These are phyloP conservation scores for Drosophila mojavensis DNA, from an alignment of 1,140 invertebrate genomes.

Conservation along the genomic window DNA sequence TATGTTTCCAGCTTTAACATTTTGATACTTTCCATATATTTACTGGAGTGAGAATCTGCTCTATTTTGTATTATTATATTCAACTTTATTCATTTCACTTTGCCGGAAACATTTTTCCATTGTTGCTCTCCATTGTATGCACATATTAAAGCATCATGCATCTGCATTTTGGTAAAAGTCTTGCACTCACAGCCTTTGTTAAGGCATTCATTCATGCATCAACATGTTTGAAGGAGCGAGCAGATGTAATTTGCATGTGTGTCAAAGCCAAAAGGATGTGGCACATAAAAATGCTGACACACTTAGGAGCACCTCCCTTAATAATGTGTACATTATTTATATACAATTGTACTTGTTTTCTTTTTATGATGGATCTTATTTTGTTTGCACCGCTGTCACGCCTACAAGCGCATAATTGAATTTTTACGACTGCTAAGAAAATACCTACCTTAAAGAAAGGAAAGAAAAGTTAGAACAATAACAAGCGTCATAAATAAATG, in stretches of 20 bases:
- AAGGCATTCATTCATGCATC: conserved; percentile 40
- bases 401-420: conserved; percentile 66
- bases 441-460: not conserved
- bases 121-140: conserved; percentile 34
- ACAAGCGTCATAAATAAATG: conserved; percentile 62
- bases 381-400: conserved; percentile 27
- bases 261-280: conserved; percentile 52
- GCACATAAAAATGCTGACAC: conserved; percentile 40
- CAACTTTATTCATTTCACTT: conserved; percentile 2
- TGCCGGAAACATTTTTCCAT: too few species aligned
- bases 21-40: too few species aligned
- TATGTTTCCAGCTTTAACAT: too few species aligned
- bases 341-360: not conserved
- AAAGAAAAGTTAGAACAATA: conserved; percentile 14
- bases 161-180: conserved; percentile 55
- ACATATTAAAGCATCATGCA: conserved; percentile 49
- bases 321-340: conserved; percentile 46
- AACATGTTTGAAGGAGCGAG: conserved; percentile 39
- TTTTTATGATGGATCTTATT: conserved; percentile 48
- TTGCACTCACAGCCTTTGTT: conserved; percentile 38
- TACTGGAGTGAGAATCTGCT: too few species aligned
- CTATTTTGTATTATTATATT: conserved; percentile 15
- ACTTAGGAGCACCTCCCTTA: conserved; percentile 32
- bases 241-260: conserved; percentile 58
- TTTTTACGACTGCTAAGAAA: conserved; percentile 65